Base-by-base conservation (phyloP, 1,140 invertebrate genomes). In the Portunus trituberculatus region DNA sequence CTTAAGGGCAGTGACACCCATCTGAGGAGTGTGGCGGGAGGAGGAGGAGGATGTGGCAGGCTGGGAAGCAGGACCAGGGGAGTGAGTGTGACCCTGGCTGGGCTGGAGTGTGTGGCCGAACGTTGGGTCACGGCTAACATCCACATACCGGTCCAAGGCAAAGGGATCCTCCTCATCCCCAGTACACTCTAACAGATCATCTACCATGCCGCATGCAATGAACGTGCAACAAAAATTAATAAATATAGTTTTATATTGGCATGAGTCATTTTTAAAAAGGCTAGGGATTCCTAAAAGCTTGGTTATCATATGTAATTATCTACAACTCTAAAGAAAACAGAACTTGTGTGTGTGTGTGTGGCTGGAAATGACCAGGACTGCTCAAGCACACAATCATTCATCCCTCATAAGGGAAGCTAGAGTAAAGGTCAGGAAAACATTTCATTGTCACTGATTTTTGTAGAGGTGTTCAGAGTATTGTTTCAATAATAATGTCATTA, bases 181-280 rank as follows among this genome's bases (percentile, higher is more conserved):
- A 95, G 94, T 93, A 95, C 87, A 93, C 91, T 95, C 94, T 95
- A 95, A 95, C 91, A 95, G 94, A 95, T 95, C 94, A 95, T 95
- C 94, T 95, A 95, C 94, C 94, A 95, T 95, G 94, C 94, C 94
- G 94, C 94, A 95, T 95, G 94, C 94, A 95, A 95, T 92, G 88
- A 88, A 95, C 94, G 86, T 95, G 94, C 94, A 95, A 95, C 94
- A 95, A 87, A 89, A 84, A 94, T 94, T 94, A 94, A 94, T 94
- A 28, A 94, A 90, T 39, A 83, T 83, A 82, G 45, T 94, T 28
- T 87, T 52, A 93, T 93, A 25, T 20, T 90, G 48, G 48, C 45
- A 90, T 83, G 83, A 45, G 59, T 32, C 14, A 39, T 67, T 82
- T 82, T 82, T 39, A 39, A 82, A 82, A 76, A 82, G 67, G 82